These are phyloP conservation scores for Muricea muricata DNA, from an alignment of 92 coral and sea anemone species.

Conservation along the genomic window DNA sequence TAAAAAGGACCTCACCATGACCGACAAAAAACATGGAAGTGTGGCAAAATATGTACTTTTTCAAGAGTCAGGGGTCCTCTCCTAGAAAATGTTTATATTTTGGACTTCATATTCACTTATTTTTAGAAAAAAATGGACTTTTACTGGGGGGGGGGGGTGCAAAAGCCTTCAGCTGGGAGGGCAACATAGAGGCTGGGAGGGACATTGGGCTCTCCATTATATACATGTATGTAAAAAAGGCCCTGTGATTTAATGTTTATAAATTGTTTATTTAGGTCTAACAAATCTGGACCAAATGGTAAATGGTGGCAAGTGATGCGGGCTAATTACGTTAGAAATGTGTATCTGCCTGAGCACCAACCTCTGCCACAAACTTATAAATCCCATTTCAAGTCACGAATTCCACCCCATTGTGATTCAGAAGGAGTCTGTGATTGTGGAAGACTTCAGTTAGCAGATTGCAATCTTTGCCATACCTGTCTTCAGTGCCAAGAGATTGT, in stretches of 20 bases:
- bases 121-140: too few relatives aligned
- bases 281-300: constrained; percentile 55
- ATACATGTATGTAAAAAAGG: background rate
- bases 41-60: too few relatives aligned
- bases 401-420: constrained; percentile 66
- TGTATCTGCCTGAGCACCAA: constrained; percentile 60
- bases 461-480: constrained; percentile 38
- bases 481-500: constrained; percentile 50
- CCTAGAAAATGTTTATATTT: too few relatives aligned
- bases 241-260: background rate
- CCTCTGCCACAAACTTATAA: constrained; percentile 58
- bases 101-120: too few relatives aligned
- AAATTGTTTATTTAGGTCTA: background rate
- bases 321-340: constrained; percentile 63
- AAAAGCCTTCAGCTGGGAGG: too few relatives aligned
- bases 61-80: too few relatives aligned
- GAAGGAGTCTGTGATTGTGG: constrained; percentile 63
- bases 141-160: too few relatives aligned
- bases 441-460: constrained; percentile 29
- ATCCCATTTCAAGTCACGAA: constrained; percentile 60
- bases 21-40: too few relatives aligned
- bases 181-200: background rate
- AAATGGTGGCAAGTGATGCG: constrained; percentile 74
- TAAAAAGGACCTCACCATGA: too few relatives aligned
- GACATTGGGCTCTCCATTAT: too few relatives aligned